Conservation (phyloP, 1,140 invertebrate genomes). For the Ditylenchus dipsaci region DNA sequence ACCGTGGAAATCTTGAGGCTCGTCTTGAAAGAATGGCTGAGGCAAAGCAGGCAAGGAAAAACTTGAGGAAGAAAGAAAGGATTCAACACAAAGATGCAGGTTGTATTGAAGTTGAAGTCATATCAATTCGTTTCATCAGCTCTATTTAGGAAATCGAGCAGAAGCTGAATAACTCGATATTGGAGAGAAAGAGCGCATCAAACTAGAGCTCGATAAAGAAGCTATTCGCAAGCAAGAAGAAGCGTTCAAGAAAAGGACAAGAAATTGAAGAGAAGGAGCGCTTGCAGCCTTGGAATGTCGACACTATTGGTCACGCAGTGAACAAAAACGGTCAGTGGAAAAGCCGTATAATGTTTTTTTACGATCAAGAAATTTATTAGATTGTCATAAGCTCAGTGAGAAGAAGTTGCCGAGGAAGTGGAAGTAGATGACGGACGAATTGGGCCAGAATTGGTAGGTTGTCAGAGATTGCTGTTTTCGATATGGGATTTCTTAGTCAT, state of each 20-base stretch:
- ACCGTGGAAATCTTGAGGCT: no score
- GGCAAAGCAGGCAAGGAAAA: conserved; percentile 69
- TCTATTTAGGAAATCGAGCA: conserved; percentile 44
- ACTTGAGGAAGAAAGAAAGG: conserved; percentile 33
- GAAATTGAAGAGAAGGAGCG: conserved; percentile 86
- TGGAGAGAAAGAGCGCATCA: conserved; percentile 49
- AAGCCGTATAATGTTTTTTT: no score
- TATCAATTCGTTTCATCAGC: no score
- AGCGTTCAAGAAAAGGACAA: conserved; percentile 66
- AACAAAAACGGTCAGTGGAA: conserved; percentile 72
- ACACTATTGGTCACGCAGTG: conserved; percentile 96
- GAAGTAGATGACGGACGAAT: conserved; percentile 64
- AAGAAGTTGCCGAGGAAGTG: conserved; percentile 58
- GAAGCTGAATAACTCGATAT: conserved; percentile 22
- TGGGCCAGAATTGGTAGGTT: conserved; percentile 73
- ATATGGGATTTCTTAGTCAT: background rate
- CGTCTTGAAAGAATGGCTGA: conserved; percentile 91
- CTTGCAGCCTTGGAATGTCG: conserved; percentile 87
- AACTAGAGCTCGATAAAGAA: conserved; percentile 61
- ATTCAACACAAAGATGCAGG: conserved; percentile 27
- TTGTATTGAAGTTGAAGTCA: background rate
- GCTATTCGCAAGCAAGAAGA: conserved; percentile 63
- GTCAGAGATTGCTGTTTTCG: conserved; percentile 5
- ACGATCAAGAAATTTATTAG: no score
- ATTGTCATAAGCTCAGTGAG: conserved; percentile 69